Evolutionary conservation across 2,797 vertebrate species (phyloP), one percentile per base, ranked within the genome.

Genomic region (Luscinia megarhynchos): DNA sequence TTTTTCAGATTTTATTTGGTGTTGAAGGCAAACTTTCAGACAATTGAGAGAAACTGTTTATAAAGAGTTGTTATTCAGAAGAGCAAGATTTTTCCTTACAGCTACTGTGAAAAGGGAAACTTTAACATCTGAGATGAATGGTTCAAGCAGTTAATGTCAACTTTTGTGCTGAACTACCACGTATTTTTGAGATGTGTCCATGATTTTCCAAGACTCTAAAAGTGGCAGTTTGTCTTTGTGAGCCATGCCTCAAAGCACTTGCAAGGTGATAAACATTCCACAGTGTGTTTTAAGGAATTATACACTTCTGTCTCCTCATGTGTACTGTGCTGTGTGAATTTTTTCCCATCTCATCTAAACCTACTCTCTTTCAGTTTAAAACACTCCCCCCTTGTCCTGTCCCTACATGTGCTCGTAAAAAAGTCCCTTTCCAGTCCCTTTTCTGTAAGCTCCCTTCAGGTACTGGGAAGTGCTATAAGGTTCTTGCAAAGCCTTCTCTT

Each of bases 1-100:
- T 98, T 90, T 98, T 98, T 96, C 97, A 98, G 87, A 98, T 98
- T 90, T 82, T 98, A 77, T 98, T 98, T 95, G 98, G 98, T 53
- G 93, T 98, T 10, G 94, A 98, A 95, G 98, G 97, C 81, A 98
- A 97, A 94, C 93, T 83, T 85, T 74, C 95, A 64, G 96, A 93
- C n/a, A 93, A 94, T 1, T 98, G 97, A 96, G 43, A 86, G 41
- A 68, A 91, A 50, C 29, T 29, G 7, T 34, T 67, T 55, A 30
- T 43, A 50, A 67, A 38, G 41, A 51, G 15, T 66, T 67, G 18
- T 34, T 23, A 55, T 69, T 90, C 54, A 46, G 54, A n/a, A 62
- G 34, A 81, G 54, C 18, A 43, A 32, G 16, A 69, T 1, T 32
- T 23, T 80, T 26, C 34, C 41, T 70, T 77, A 57, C 3, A 74